These are phyloP conservation scores for Drosophila quasianomalipes DNA, from an alignment of 2,888 invertebrate species.

Conservation along the genomic window DNA sequence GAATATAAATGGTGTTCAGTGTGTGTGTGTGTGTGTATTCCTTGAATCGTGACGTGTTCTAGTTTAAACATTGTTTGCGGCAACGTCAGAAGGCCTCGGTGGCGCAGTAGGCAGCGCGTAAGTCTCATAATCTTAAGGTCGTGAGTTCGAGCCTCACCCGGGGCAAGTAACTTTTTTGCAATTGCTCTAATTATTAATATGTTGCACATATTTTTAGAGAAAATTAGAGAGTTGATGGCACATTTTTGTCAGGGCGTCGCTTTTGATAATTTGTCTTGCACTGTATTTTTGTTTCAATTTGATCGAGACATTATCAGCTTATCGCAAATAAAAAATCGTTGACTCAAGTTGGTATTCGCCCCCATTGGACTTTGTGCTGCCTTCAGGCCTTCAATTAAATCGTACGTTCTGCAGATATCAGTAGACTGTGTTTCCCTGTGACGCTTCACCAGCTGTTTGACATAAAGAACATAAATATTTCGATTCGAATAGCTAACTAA, in stretches of 20 bases:
- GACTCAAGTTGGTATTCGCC: slow-evolving; percentile 24
- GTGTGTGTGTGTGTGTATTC: neutral
- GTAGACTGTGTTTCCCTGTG: slow-evolving; percentile 7
- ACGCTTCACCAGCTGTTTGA: slow-evolving; percentile 15
- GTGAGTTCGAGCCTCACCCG: slow-evolving; percentile 81
- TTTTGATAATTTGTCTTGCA: slow-evolving; percentile 28
- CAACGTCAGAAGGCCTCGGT: slow-evolving; percentile 81
- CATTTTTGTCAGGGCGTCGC: slow-evolving; percentile 5
- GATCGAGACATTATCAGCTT: slow-evolving; percentile 19
- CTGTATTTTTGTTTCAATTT: too few species aligned
- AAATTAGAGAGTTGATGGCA: neutral
- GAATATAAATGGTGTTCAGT: neutral
- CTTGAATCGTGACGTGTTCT: neutral
- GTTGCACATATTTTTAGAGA: neutral
- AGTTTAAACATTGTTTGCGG: neutral
- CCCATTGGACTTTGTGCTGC: slow-evolving; percentile 42
- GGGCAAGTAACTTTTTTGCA: slow-evolving; percentile 66
- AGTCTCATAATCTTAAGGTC: slow-evolving; percentile 86
- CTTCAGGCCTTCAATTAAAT: neutral
- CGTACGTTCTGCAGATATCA: slow-evolving; percentile 25
- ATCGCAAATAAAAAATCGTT: slow-evolving; percentile 17
- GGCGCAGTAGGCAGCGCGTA: slow-evolving; percentile 86
- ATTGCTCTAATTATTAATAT: neutral
- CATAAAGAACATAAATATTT: slow-evolving; percentile 1
- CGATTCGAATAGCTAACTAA: neutral